Percentiles rank a stretch among this genome's conserved stretches.
These are phyloP conservation scores for Netelia virgata DNA, from an alignment of 2,888 invertebrate species.

Conservation along the genomic window DNA sequence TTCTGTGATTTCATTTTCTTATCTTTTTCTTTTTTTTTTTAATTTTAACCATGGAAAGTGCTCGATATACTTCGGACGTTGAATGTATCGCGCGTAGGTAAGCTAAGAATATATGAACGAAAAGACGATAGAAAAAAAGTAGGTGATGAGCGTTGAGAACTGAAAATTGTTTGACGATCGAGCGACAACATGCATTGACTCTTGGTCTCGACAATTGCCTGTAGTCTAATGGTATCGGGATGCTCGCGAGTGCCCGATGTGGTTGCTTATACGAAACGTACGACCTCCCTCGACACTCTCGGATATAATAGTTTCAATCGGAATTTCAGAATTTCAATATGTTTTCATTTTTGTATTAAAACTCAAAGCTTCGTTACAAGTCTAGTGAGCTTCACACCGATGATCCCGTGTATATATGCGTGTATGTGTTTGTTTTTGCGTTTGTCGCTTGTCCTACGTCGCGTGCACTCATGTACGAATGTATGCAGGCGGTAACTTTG, in stretches of 20 bases:
- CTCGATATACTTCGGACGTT: slow-evolving; percentile 50
- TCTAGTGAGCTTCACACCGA: slow-evolving; percentile 55
- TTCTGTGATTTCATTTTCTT: background rate
- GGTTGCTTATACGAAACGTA: slow-evolving; percentile 15
- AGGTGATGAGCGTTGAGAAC: slow-evolving; percentile 34
- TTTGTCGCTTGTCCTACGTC: slow-evolving; percentile 68
- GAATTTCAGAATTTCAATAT: slow-evolving; percentile 65
- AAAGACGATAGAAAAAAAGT: slow-evolving; percentile 44
- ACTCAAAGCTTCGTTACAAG: slow-evolving; percentile 42
- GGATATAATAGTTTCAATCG: slow-evolving; percentile 65
- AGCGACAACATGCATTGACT: slow-evolving; percentile 1
- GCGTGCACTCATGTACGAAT: slow-evolving; percentile 72
- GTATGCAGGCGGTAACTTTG: slow-evolving; percentile 69
- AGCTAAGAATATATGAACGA: slow-evolving; percentile 48
- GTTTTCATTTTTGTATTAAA: slow-evolving; percentile 60
- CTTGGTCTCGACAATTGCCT: slow-evolving; percentile 1
- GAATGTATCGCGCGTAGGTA: slow-evolving; percentile 56
- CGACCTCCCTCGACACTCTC: slow-evolving; percentile 31
- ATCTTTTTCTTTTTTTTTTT: background rate
- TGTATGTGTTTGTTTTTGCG: slow-evolving; percentile 68
- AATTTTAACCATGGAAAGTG: slow-evolving; percentile 51
- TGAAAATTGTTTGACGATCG: slow-evolving; percentile 47
- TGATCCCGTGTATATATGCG: slow-evolving; percentile 58
- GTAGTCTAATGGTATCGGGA: slow-evolving; percentile 3
- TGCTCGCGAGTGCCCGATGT: slow-evolving; percentile 8